These are phyloP conservation scores for Scolopax rusticola DNA, from an alignment of 2,797 vertebrate species.

Conservation along the genomic window DNA sequence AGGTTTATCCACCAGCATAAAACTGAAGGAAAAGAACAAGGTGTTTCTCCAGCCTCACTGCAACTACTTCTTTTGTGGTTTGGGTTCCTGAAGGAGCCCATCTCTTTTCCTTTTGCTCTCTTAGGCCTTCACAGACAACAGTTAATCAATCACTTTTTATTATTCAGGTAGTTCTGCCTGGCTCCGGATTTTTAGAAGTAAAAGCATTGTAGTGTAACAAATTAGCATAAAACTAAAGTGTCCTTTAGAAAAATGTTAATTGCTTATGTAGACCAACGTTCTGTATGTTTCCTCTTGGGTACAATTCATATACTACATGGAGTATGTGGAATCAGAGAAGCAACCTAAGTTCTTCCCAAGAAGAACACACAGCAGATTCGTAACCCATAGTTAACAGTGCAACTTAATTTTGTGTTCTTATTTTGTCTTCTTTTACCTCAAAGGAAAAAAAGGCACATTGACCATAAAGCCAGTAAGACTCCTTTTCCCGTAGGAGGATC, in stretches of 20 bases:
- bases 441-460: rapidly evolving
- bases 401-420: not conserved
- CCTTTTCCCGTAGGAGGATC: not conserved
- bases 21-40: not conserved
- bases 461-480: not conserved
- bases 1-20: not conserved
- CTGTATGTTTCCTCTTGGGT: not conserved
- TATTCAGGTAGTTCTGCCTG: not conserved
- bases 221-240: not conserved
- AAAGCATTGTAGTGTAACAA: not conserved
- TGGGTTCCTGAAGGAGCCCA: not conserved
- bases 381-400: not conserved
- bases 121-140: not conserved
- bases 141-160: not conserved
- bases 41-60: not conserved
- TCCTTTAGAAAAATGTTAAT: not conserved
- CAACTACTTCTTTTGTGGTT: no score
- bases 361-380: not conserved
- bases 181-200: not conserved
- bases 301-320: not conserved
- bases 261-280: not conserved
- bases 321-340: not conserved
- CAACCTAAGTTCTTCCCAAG: not conserved
- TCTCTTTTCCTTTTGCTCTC: not conserved
- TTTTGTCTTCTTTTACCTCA: not conserved